These are phyloP conservation scores for Rapana venosa DNA, from an alignment of 2,888 invertebrate genomes.

Conservation along the genomic window DNA sequence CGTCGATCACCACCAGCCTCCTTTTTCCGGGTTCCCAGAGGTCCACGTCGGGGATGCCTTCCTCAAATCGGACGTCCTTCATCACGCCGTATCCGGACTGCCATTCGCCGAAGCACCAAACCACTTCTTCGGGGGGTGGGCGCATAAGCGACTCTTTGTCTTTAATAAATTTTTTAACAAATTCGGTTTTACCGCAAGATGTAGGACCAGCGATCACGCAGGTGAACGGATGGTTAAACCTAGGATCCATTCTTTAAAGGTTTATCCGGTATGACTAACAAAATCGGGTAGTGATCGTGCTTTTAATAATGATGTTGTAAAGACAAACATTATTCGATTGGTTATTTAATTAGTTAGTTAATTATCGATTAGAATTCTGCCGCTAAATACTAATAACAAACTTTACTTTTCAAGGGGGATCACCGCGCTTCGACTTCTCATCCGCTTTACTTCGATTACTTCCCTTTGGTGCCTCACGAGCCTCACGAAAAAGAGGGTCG, in stretches of 20 bases:
- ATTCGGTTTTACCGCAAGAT: background rate
- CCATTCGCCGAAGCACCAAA: slow-evolving; percentile 20
- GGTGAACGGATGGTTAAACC: slow-evolving; percentile 15
- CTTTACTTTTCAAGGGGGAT: too few relatives aligned
- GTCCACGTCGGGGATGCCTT: slow-evolving; percentile 32
- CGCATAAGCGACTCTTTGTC: background rate
- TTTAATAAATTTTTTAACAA: background rate
- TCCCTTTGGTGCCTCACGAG: too few relatives aligned
- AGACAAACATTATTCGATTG: too few relatives aligned
- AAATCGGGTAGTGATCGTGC: too few relatives aligned
- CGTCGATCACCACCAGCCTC: slow-evolving; percentile 12
- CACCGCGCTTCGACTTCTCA: too few relatives aligned
- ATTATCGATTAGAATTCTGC: too few relatives aligned
- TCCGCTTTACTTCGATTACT: too few relatives aligned
- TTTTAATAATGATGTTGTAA: too few relatives aligned
- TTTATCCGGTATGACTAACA: too few relatives aligned
- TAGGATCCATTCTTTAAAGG: slow-evolving; percentile 20
- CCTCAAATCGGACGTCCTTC: slow-evolving; percentile 30
- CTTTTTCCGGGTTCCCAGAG: background rate
- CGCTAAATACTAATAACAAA: too few relatives aligned
- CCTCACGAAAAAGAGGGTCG: too few relatives aligned
- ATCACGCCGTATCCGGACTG: slow-evolving; percentile 23
- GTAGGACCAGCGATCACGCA: background rate
- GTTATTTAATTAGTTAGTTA: too few relatives aligned
- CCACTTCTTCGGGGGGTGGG: slow-evolving; percentile 14